Evolutionary conservation across 1,140 invertebrate species (phyloP), one percentile per base, ranked within the genome.

Genomic region (Papilio xuthus): DNA sequence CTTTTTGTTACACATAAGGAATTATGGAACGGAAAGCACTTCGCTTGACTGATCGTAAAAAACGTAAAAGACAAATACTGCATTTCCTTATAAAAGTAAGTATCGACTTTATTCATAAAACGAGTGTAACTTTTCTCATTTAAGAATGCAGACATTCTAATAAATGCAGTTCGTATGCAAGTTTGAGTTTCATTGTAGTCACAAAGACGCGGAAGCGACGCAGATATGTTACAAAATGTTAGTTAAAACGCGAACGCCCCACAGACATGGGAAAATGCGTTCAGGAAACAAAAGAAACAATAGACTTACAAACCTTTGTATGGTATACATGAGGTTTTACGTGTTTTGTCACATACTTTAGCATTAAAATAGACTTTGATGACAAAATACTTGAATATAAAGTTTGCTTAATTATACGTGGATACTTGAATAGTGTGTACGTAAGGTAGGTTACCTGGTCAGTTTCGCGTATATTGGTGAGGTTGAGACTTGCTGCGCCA

Each of bases 401-500:
- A n/a, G n/a, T n/a, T n/a, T n/a, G n/a, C n/a, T n/a, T n/a, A n/a
- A n/a, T n/a, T n/a, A 7, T 37, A 37, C 32, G 32, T 37, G 32
- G 2, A 37, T 37, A 37, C 32, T 60, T 60, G 20, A 60, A n/a
- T 20, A 60, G 20, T 23, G 20, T 10, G 0, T 18, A 13, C 18
- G 15, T 13, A 50, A 20, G 28, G 47, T 47, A 42, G 15, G 44
- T 77, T 88, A 92, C 92, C 90, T 99, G 97, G 95, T 99, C 98
- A 85, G 96, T 96, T 91, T 98, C 98, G 77, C 96, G 95, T 89
- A 99, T 98, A 89, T 98, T 97, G 84, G 98, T 98, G 92, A 99
- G 95, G 95, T 99, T 99, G 93, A 99, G 97, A 82, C 98, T 98
- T 77, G 98, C 98, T 28, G 97, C 96, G 80, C 97, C 98, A 90